A percentile compares a stretch with the other conserved stretches of the same genome.
Conservation (phyloP, 2,888 invertebrate species). For the Thereva nobilitata region DNA sequence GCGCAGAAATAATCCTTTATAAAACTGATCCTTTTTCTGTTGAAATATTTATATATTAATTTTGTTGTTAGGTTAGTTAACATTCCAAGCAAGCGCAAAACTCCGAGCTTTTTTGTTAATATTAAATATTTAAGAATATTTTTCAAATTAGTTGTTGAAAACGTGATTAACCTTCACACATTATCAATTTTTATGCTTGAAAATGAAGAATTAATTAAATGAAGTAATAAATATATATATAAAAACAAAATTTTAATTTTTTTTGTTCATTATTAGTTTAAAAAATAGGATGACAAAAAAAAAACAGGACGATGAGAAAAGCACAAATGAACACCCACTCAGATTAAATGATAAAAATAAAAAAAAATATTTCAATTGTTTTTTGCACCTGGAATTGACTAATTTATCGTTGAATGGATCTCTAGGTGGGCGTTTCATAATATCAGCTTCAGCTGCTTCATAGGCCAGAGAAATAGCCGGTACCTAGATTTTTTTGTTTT, state of each 20-base stretch:
- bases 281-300: not conserved
- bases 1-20: no score
- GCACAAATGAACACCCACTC: not conserved
- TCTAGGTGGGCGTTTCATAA: slow-evolving; percentile 84
- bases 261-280: not conserved
- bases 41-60: no score
- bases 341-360: no score
- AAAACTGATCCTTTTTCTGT: no score
- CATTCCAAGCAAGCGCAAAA: no score
- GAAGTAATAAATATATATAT: not conserved
- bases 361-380: not conserved
- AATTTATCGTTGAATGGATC: slow-evolving; percentile 83
- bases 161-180: no score
- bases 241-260: not conserved
- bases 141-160: no score
- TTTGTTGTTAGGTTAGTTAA: no score
- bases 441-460: slow-evolving; percentile 84
- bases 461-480: slow-evolving; percentile 87
- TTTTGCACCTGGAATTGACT: slow-evolving; percentile 67
- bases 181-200: not conserved
- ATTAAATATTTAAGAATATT: no score
- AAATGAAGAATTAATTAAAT: not conserved
- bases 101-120: no score
- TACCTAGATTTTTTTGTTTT: slow-evolving; percentile 56
- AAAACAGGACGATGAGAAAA: slow-evolving; percentile 7